Percentiles rank a stretch among this genome's conserved stretches.
Conservation (phyloP, 1,140 invertebrate genomes). For the Euborellia annulipes region DNA sequence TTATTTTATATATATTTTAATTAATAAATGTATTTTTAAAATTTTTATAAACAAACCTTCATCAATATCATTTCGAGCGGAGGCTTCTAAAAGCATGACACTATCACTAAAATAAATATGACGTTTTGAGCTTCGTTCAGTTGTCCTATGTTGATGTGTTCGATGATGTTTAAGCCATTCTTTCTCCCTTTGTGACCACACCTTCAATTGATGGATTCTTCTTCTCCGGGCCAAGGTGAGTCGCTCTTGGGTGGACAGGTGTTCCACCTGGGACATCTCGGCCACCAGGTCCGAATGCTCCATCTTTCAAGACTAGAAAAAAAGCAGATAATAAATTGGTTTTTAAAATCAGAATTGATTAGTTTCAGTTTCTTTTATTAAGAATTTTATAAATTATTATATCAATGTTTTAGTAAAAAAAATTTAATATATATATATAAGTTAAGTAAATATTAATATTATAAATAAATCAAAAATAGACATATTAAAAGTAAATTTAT, state of each 20-base stretch:
- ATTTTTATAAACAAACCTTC: conserved; percentile 51
- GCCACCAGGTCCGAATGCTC: conserved; percentile 83
- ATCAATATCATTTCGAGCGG: conserved; percentile 85
- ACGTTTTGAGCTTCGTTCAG: conserved; percentile 28
- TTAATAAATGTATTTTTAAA: background rate
- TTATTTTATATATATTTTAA: conserved; percentile 3
- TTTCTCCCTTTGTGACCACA: conserved; percentile 68
- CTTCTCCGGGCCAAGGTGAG: conserved; percentile 77
- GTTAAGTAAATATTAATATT: too few relatives aligned
- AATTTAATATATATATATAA: too few relatives aligned
- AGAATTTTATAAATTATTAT: too few relatives aligned
- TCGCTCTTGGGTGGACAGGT: conserved; percentile 80
- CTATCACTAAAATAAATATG: conserved; percentile 76
- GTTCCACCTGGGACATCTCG: conserved; percentile 84
- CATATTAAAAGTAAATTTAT: too few relatives aligned
- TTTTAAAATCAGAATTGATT: too few relatives aligned
- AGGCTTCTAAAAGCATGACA: conserved; percentile 86
- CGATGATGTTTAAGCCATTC: conserved; percentile 24
- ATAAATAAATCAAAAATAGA: too few relatives aligned
- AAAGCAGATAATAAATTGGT: background rate
- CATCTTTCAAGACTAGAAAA: conserved; percentile 33
- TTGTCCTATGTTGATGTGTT: conserved; percentile 45
- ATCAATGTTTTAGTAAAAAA: too few relatives aligned
- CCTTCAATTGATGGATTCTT: conserved; percentile 74
- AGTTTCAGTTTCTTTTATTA: too few relatives aligned